Conservation (phyloP, 2,797 vertebrate species). For the Halcyon chelicuti region DNA sequence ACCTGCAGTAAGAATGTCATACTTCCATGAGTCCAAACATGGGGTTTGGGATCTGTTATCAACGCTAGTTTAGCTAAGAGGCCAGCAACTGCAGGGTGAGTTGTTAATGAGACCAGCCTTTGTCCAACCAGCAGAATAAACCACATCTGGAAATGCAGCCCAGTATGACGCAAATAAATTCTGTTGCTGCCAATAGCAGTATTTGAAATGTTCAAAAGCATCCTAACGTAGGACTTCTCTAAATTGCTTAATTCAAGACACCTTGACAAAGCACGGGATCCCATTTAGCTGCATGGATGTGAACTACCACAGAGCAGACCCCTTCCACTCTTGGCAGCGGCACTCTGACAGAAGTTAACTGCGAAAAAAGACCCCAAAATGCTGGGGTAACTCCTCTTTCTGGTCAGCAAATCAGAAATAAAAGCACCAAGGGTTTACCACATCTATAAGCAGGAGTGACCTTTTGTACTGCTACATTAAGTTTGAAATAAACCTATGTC, state of each 20-base stretch:
- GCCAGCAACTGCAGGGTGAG: neutral
- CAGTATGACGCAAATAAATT: neutral
- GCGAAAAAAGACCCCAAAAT: neutral
- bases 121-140: neutral
- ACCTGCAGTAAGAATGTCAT: conserved; percentile 80
- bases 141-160: neutral
- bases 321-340: neutral
- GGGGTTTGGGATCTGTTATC: neutral
- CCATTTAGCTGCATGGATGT: neutral
- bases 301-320: neutral
- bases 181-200: neutral
- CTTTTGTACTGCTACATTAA: neutral
- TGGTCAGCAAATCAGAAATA: neutral
- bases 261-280: neutral
- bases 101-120: neutral
- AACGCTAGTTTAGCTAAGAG: neutral
- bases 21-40: neutral
- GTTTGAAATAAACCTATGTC: neutral
- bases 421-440: neutral
- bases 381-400: neutral
- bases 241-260: neutral
- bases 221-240: neutral
- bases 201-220: neutral
- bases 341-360: neutral
- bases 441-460: neutral